Evolutionary conservation across 1,140 invertebrate species (phyloP).

Genomic region (Pararge aegeria): DNA sequence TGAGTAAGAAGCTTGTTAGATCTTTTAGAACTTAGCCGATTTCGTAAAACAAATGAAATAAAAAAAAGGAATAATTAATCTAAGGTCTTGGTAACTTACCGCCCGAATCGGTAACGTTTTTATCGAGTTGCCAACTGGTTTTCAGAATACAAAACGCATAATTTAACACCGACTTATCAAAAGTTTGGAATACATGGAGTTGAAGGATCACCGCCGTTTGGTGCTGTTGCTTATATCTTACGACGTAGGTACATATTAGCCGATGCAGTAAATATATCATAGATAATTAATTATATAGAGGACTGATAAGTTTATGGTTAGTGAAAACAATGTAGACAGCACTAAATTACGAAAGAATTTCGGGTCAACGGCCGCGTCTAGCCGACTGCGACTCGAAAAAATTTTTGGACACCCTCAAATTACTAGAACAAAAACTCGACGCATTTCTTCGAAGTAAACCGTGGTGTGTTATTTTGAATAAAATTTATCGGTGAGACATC

Average conservation of each 20-base stretch:
- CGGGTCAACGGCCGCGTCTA: slow-evolving; percentile 55
- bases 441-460: slow-evolving; percentile 49
- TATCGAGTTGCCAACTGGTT: no score
- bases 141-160: no score
- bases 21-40: no score
- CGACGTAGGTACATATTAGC: neutral
- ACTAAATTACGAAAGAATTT: slow-evolving; percentile 63
- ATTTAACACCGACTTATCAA: no score
- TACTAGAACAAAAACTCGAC: slow-evolving; percentile 62
- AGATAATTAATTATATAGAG: neutral
- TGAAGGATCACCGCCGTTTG: no score
- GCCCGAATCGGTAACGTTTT: no score
- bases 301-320: slow-evolving; percentile 17
- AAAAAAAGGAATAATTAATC: no score
- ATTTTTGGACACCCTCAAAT: slow-evolving; percentile 55
- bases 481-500: slow-evolving; percentile 68
- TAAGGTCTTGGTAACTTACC: no score
- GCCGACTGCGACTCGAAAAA: slow-evolving; percentile 38
- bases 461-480: slow-evolving; percentile 61
- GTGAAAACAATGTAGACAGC: slow-evolving; percentile 32
- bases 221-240: no score
- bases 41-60: no score
- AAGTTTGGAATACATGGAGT: no score
- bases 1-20: no score
- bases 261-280: neutral